Evolutionary conservation across 2,797 vertebrate genomes (phyloP).

Genomic region (Florisuga fusca): DNA sequence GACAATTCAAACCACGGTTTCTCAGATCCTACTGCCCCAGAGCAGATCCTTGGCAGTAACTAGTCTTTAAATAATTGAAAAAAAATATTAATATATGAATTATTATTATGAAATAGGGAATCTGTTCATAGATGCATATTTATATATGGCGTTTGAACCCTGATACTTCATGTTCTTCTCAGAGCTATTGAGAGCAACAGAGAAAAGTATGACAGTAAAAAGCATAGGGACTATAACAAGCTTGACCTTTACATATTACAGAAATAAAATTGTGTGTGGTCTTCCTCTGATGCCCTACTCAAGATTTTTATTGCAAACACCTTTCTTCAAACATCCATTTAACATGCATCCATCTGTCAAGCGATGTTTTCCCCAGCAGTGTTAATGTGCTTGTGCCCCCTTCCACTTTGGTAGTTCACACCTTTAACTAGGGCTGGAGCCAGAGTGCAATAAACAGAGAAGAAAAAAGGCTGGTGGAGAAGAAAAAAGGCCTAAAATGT

Average conservation of each 20-base stretch:
- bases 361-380: slow-evolving; percentile 50
- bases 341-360: slow-evolving; percentile 64
- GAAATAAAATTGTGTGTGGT: slow-evolving; percentile 50
- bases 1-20: neutral
- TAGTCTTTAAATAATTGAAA: neutral
- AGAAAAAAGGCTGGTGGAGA: too few species aligned
- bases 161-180: neutral
- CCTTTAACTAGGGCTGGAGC: slow-evolving; percentile 70
- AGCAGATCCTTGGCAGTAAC: neutral
- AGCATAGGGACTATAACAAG: neutral
- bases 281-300: slow-evolving; percentile 42
- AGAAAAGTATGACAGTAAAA: neutral
- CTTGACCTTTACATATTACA: neutral
- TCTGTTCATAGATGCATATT: accelerated
- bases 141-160: neutral
- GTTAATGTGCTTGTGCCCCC: slow-evolving; percentile 58
- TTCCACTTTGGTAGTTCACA: slow-evolving; percentile 67
- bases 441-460: slow-evolving; percentile 66
- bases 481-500: slow-evolving; percentile 57
- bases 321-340: slow-evolving; percentile 69
- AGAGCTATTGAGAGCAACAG: neutral
- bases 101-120: neutral
- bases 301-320: slow-evolving; percentile 48
- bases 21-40: neutral
- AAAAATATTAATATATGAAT: neutral